Evolutionary conservation across 2,888 invertebrate genomes (phyloP).

Genomic region (Cantharis nigra): DNA sequence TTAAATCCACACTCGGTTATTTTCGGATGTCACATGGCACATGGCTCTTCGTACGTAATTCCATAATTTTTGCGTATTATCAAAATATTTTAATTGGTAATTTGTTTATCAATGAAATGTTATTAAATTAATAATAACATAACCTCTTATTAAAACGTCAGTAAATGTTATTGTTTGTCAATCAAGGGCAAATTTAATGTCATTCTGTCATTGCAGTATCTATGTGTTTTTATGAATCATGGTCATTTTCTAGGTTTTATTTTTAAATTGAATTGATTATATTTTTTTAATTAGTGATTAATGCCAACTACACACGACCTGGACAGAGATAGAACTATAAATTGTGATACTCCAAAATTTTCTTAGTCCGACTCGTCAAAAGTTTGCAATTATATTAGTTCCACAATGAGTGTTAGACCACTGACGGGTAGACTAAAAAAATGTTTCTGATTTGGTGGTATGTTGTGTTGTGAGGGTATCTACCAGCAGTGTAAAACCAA

Average conservation of each 20-base stretch:
- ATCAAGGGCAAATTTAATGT: background rate
- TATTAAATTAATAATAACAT: background rate
- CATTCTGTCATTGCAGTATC: background rate
- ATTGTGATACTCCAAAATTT: too few species aligned
- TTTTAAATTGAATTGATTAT: background rate
- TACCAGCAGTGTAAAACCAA: too few species aligned
- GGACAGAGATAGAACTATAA: too few species aligned
- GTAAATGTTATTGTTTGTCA: background rate
- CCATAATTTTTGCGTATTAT: background rate
- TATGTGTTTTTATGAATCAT: background rate
- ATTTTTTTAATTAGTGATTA: background rate
- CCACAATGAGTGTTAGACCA: too few species aligned
- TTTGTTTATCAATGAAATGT: background rate
- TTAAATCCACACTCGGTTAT: slow-evolving; percentile 36
- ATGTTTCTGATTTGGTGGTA: too few species aligned
- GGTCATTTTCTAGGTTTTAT: background rate
- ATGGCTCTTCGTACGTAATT: background rate
- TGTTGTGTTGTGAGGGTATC: too few species aligned
- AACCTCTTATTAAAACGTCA: background rate
- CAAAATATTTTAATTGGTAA: background rate
- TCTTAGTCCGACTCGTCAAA: too few species aligned
- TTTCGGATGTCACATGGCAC: slow-evolving; percentile 16
- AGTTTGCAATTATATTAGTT: too few species aligned
- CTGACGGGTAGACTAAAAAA: too few species aligned
- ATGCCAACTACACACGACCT: background rate